phyloP scores from a whole-genome alignment of 2,888 invertebrate genomes.

The Scaptomyza parva region DNA sequence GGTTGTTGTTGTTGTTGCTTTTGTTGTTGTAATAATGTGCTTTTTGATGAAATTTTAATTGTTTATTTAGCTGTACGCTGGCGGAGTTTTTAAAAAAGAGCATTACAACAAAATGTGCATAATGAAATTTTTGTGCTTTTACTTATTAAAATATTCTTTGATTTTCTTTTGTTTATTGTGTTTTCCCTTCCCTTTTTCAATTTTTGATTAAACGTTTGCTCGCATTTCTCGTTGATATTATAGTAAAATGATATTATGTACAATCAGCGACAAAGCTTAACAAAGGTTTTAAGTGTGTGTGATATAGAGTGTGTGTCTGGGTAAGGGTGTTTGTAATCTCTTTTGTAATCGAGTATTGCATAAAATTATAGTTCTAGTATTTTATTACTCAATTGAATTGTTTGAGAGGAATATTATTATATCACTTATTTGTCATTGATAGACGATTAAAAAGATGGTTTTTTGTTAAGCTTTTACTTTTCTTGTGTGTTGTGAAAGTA shows the following conservation, averaged over 20 bases:
- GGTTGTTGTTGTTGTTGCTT: conserved; percentile 13
- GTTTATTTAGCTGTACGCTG: conserved; percentile 39
- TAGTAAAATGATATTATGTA: conserved; percentile 30
- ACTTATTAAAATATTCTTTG: conserved; percentile 25
- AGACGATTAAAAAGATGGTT: not conserved
- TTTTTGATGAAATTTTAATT: conserved; percentile 63
- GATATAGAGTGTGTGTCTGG: no score
- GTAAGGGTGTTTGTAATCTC: not conserved
- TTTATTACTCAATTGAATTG: no score
- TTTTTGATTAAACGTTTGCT: conserved; percentile 14
- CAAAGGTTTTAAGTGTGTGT: not conserved
- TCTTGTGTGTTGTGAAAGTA: not conserved
- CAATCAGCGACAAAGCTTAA: conserved; percentile 15
- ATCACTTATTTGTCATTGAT: not conserved
- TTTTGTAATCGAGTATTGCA: conserved; percentile 2
- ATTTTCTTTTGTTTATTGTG: not conserved
- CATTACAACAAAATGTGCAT: conserved; percentile 17
- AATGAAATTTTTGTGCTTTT: conserved; percentile 31
- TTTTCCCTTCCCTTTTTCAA: not conserved
- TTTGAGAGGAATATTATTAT: not conserved
- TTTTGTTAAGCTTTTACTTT: not conserved
- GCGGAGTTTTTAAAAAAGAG: conserved; percentile 1
- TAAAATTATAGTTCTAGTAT: not conserved
- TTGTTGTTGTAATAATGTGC: conserved; percentile 14
- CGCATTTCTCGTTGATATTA: conserved; percentile 20